phyloP scores from a whole-genome alignment of 2,888 invertebrate genomes.

The Pasiphila rectangulata region DNA sequence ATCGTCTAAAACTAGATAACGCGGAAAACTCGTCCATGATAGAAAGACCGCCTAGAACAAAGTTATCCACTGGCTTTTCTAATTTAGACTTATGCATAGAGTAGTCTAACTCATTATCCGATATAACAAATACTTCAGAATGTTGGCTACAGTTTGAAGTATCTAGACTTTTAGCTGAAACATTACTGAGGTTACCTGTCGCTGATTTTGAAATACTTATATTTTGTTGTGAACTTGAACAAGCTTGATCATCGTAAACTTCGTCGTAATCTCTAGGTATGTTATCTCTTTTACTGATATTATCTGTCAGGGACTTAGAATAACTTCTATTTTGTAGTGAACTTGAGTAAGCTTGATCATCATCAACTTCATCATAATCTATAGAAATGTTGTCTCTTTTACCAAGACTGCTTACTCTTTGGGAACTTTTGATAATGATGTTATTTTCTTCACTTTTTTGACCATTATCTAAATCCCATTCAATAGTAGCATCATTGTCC shows the following conservation, averaged over 20 bases:
- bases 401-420: slow-evolving; percentile 41
- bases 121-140: slow-evolving; percentile 61
- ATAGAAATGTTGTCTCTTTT: slow-evolving; percentile 57
- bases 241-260: slow-evolving; percentile 34
- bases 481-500: slow-evolving; percentile 10
- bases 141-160: slow-evolving; percentile 42
- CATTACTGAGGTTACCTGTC: slow-evolving; percentile 1
- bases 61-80: slow-evolving; percentile 38
- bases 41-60: slow-evolving; percentile 50
- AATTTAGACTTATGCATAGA: slow-evolving; percentile 68
- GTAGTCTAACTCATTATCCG: slow-evolving; percentile 84
- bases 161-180: slow-evolving; percentile 20
- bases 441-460: neutral
- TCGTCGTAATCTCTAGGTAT: slow-evolving; percentile 71
- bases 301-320: slow-evolving; percentile 9
- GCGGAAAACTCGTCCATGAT: slow-evolving; percentile 41
- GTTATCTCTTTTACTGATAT: too few species aligned
- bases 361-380: slow-evolving; percentile 63
- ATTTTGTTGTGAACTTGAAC: slow-evolving; percentile 4
- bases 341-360: slow-evolving; percentile 18
- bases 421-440: slow-evolving; percentile 13
- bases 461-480: neutral
- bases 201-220: slow-evolving; percentile 9
- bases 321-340: slow-evolving; percentile 7
- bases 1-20: slow-evolving; percentile 20